These are phyloP conservation scores for Notocelia uddmanniana DNA, from an alignment of 2,888 invertebrate genomes.

Conservation along the genomic window DNA sequence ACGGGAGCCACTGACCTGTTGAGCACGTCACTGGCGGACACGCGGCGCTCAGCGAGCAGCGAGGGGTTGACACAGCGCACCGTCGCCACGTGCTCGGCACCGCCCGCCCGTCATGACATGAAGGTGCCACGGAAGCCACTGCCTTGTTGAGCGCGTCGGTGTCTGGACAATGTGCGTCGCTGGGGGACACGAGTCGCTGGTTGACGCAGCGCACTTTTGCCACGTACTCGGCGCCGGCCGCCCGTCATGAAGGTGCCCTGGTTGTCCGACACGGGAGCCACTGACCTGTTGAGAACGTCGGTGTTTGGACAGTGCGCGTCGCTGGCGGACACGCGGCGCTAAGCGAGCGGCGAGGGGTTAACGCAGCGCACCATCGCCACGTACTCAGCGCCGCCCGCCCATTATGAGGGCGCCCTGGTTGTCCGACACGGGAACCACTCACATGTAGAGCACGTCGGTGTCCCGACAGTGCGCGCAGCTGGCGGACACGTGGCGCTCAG, in stretches of 20 bases:
- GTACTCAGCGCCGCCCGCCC: too few species aligned
- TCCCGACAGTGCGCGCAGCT: slow-evolving; percentile 76
- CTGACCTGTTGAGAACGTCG: slow-evolving; percentile 65
- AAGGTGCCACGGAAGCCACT: background rate
- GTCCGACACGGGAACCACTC: slow-evolving; percentile 13
- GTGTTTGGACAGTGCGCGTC: slow-evolving; percentile 74
- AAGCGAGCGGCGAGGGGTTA: slow-evolving; percentile 81
- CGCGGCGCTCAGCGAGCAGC: slow-evolving; percentile 79
- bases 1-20: slow-evolving; percentile 57
- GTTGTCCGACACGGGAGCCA: background rate
- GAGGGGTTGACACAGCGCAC: slow-evolving; percentile 83
- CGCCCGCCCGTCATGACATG: slow-evolving; percentile 50
- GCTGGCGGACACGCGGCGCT: slow-evolving; percentile 79
- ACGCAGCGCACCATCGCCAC: slow-evolving; percentile 83
- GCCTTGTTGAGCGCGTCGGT: too few species aligned
- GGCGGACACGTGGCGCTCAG: slow-evolving; percentile 79
- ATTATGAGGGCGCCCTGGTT: background rate
- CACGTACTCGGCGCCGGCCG: too few species aligned
- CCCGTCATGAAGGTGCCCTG: background rate
- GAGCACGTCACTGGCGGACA: slow-evolving; percentile 77
- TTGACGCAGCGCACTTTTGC: too few species aligned
- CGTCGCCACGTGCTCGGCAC: slow-evolving; percentile 79
- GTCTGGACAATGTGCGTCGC: too few species aligned
- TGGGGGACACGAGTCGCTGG: too few species aligned
- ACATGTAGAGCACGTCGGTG: slow-evolving; percentile 72